These are phyloP conservation scores for Actinemys pallida DNA, from an alignment of 2,113 vertebrate species.

Conservation along the genomic window DNA sequence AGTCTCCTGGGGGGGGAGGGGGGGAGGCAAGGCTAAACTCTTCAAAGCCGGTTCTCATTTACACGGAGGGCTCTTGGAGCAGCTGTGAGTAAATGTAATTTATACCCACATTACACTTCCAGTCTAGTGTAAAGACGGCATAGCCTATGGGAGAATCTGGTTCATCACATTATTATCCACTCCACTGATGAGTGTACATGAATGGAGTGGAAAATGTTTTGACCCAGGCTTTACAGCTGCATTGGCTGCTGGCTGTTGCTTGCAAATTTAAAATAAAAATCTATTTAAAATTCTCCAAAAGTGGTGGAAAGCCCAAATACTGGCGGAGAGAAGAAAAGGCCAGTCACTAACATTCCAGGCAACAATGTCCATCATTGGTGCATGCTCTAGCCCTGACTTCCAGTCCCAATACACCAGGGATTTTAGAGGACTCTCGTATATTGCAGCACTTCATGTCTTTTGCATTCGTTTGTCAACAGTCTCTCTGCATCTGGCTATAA, in stretches of 20 bases:
- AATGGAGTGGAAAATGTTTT: not conserved
- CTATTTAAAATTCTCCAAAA: not conserved
- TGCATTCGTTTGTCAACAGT: not conserved
- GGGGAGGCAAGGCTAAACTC: not conserved
- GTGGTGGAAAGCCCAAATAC: not conserved
- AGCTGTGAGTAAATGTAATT: not conserved
- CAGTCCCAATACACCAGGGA: not conserved
- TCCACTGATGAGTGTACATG: not conserved
- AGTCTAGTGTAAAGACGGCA: not conserved
- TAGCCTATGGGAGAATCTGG: fast-evolving
- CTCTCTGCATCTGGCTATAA: not conserved
- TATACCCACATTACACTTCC: not conserved
- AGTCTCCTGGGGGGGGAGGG: no score
- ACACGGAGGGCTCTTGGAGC: not conserved
- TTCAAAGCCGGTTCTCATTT: not conserved
- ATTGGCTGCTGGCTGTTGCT: not conserved
- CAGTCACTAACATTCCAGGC: not conserved
- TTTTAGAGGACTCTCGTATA: not conserved
- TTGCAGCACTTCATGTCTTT: not conserved
- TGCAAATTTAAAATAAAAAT: not conserved
- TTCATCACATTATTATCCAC: not conserved
- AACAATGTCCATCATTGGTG: not conserved
- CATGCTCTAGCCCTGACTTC: not conserved
- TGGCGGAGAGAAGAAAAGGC: not conserved
- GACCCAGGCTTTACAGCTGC: not conserved